These are phyloP conservation scores for Danaus melanippus DNA, from an alignment of 1,140 invertebrate genomes.

Conservation along the genomic window DNA sequence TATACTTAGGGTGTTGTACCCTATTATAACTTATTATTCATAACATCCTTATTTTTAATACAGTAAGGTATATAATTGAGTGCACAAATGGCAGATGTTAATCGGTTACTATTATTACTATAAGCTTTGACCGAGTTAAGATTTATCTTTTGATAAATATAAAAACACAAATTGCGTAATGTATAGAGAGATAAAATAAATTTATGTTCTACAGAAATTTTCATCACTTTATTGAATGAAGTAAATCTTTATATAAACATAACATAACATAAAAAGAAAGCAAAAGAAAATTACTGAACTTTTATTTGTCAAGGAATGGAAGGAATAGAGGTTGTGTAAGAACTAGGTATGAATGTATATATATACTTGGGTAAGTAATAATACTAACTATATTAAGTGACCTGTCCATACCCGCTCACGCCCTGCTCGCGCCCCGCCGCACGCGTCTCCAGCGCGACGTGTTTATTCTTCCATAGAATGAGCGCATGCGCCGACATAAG, in stretches of 20 bases:
- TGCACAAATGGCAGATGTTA: constrained; percentile 12
- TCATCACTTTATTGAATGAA: too few relatives aligned
- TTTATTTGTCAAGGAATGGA: too few relatives aligned
- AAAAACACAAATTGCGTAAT: too few relatives aligned
- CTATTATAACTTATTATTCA: constrained; percentile 6
- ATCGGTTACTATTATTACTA: constrained; percentile 19
- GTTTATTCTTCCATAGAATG: constrained; percentile 43
- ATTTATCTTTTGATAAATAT: constrained; percentile 14
- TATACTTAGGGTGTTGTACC: constrained; percentile 17
- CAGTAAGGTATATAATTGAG: constrained; percentile 8
- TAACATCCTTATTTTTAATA: constrained; percentile 6
- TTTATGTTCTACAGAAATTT: too few relatives aligned
- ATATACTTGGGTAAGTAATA: too few relatives aligned
- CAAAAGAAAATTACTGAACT: too few relatives aligned
- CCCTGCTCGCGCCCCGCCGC: constrained; percentile 36
- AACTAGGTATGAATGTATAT: too few relatives aligned
- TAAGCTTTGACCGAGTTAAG: constrained; percentile 15
- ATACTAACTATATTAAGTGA: too few relatives aligned
- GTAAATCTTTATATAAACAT: too few relatives aligned
- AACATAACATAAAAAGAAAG: too few relatives aligned
- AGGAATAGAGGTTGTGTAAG: too few relatives aligned
- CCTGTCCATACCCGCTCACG: not conserved
- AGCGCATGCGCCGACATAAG: constrained; percentile 36
- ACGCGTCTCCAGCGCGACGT: constrained; percentile 40
- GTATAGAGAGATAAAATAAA: too few relatives aligned